A percentile compares a stretch with the other conserved stretches of the same genome.
Evolutionary conservation across 2,797 vertebrate species (phyloP).

Genomic region (Diglossa cyanea): DNA sequence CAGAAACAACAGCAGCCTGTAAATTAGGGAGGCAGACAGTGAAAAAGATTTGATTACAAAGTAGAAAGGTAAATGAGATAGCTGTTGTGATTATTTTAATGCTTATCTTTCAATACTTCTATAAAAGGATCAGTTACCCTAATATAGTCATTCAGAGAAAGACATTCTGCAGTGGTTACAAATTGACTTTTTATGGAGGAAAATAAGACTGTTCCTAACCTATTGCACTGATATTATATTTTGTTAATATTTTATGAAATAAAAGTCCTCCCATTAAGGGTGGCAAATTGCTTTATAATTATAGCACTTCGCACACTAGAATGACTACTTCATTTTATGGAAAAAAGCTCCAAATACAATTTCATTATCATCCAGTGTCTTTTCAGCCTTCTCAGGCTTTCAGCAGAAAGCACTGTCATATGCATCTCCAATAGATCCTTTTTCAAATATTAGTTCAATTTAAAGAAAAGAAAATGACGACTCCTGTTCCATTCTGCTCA

Average conservation of each 20-base stretch:
- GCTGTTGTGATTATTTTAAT: conserved; percentile 34
- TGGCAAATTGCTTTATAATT: conserved; percentile 81
- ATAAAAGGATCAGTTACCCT: conserved; percentile 33
- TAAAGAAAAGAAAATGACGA: conserved; percentile 20
- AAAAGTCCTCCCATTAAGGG: conserved; percentile 77
- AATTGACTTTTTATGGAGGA: conserved; percentile 78
- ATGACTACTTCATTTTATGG: conserved; percentile 70
- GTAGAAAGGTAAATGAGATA: background rate
- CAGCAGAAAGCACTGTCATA: background rate
- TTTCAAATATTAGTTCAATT: conserved; percentile 66
- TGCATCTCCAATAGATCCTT: background rate
- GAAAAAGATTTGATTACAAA: conserved; percentile 35
- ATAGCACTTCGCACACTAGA: conserved; percentile 73
- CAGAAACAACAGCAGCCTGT: background rate
- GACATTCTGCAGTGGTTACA: conserved; percentile 62
- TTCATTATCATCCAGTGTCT: conserved; percentile 51
- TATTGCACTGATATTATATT: conserved; percentile 79
- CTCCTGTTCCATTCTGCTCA: background rate
- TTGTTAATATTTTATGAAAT: conserved; percentile 84
- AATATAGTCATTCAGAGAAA: conserved; percentile 58
- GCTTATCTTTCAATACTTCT: conserved; percentile 13
- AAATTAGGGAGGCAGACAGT: background rate
- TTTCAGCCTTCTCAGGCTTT: conserved; percentile 46
- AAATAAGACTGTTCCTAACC: conserved; percentile 78
- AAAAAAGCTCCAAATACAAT: conserved; percentile 66